These are phyloP conservation scores for Tenualosa thibaudeaui DNA, from an alignment of 2,797 vertebrate genomes.

Conservation along the genomic window DNA sequence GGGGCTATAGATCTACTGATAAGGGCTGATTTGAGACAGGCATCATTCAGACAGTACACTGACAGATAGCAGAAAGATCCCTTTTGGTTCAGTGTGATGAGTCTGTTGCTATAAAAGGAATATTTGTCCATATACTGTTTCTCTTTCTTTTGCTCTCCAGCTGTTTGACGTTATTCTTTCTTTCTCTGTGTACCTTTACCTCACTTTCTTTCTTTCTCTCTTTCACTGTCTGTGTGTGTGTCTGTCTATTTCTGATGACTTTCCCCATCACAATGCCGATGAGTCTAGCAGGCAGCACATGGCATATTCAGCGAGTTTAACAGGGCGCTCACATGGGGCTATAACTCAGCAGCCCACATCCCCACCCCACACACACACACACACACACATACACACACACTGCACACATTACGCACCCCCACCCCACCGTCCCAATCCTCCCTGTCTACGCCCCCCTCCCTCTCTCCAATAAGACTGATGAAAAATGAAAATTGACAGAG, in stretches of 20 bases:
- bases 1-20: not conserved
- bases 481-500: constrained; percentile 78
- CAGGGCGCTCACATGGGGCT: constrained; percentile 49
- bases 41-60: not conserved
- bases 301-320: constrained; percentile 50
- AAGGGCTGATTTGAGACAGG: not conserved
- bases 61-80: not conserved
- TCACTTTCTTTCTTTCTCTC: too few species aligned
- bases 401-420: not conserved
- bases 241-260: not conserved
- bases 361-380: not conserved
- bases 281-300: not conserved
- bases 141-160: not conserved
- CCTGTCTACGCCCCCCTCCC: constrained; percentile 17
- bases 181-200: too few species aligned
- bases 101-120: not conserved
- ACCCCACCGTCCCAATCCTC: constrained; percentile 19
- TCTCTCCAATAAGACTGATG: constrained; percentile 62
- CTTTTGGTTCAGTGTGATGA: not conserved
- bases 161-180: too few species aligned
- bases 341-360: constrained; percentile 60
- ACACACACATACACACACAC: constrained; percentile 31
- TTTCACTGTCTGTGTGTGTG: too few species aligned
- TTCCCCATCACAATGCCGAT: not conserved
- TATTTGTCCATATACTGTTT: not conserved